phyloP scores from a whole-genome alignment of 2,113 vertebrate genomes.

The Cololabis saira region DNA sequence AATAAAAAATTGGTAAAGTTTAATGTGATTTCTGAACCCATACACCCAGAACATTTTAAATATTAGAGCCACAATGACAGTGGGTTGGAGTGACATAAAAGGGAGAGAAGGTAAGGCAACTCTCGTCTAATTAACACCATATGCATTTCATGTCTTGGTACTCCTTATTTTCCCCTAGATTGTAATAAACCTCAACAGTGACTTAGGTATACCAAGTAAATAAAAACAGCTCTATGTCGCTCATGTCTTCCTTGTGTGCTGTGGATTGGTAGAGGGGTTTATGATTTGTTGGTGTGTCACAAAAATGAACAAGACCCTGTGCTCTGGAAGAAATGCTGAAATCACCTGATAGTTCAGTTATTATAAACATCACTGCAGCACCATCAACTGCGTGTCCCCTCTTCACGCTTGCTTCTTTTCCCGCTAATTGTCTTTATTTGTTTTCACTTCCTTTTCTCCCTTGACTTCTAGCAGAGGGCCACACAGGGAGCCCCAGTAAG shows the following conservation, averaged over 20 bases:
- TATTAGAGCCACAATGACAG: slow-evolving; percentile 64
- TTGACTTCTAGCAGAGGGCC: slow-evolving; percentile 66
- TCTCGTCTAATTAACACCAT: slow-evolving; percentile 81
- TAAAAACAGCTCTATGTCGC: slow-evolving; percentile 67
- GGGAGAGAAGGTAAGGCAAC: slow-evolving; percentile 58
- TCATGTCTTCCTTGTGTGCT: slow-evolving; percentile 47
- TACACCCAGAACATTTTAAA: slow-evolving; percentile 73
- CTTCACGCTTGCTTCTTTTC: slow-evolving; percentile 47
- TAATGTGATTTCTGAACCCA: slow-evolving; percentile 76
- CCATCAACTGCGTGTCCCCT: slow-evolving; percentile 9
- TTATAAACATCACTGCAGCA: slow-evolving; percentile 21
- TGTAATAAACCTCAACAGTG: slow-evolving; percentile 79
- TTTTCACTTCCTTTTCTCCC: slow-evolving; percentile 23
- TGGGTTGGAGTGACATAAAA: background rate
- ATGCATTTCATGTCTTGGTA: slow-evolving; percentile 34
- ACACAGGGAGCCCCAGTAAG: slow-evolving; percentile 65
- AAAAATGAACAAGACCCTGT: background rate
- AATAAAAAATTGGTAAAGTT: slow-evolving; percentile 84
- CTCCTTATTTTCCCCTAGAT: slow-evolving; percentile 61
- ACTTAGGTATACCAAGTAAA: slow-evolving; percentile 74
- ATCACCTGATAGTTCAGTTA: background rate
- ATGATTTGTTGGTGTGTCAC: too few relatives aligned
- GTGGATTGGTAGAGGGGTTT: slow-evolving; percentile 18
- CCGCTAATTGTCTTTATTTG: slow-evolving; percentile 29
- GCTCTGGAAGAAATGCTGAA: background rate